A percentile compares a stretch with the other conserved stretches of the same genome.
These are phyloP conservation scores for Whitmania pigra DNA, from an alignment of 1,140 invertebrate species.

Conservation along the genomic window DNA sequence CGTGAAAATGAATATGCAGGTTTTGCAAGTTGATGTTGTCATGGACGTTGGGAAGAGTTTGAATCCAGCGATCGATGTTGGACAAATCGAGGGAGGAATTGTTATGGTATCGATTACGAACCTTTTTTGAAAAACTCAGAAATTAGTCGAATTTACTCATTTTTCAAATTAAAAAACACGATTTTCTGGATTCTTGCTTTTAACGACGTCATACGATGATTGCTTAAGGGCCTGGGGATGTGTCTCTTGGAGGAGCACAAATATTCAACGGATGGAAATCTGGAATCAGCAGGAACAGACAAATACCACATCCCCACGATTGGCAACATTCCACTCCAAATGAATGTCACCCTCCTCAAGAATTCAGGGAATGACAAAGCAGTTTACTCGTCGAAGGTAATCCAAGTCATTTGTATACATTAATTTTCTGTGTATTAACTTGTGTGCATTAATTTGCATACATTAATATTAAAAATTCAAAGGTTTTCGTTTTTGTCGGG, in stretches of 20 bases:
- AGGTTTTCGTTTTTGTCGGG: too few relatives aligned
- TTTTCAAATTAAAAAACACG: too few relatives aligned
- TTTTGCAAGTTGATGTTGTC: constrained; percentile 27
- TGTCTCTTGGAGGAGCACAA: constrained; percentile 29
- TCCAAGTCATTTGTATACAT: neutral
- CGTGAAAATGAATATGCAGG: constrained; percentile 1
- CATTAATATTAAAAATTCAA: too few relatives aligned
- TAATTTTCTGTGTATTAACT: neutral
- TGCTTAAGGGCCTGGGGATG: constrained; percentile 29
- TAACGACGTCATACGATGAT: neutral
- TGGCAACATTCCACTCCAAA: constrained; percentile 26
- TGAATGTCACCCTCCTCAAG: constrained; percentile 28
- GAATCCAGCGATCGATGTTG: constrained; percentile 31
- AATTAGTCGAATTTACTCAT: too few relatives aligned
- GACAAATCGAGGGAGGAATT: constrained; percentile 30
- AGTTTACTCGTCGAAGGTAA: constrained; percentile 31
- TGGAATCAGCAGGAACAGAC: constrained; percentile 22
- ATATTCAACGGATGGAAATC: constrained; percentile 23
- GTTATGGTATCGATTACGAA: constrained; percentile 20
- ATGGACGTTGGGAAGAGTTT: constrained; percentile 31
- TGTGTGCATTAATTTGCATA: too few relatives aligned
- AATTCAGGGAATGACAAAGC: constrained; percentile 22
- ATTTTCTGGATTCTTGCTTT: neutral
- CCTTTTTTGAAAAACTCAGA: too few relatives aligned
- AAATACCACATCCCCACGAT: constrained; percentile 29